Percentiles rank a stretch among this genome's conserved stretches.
Conservation (phyloP, 1,140 invertebrate species). For the Drosophila leontia region DNA sequence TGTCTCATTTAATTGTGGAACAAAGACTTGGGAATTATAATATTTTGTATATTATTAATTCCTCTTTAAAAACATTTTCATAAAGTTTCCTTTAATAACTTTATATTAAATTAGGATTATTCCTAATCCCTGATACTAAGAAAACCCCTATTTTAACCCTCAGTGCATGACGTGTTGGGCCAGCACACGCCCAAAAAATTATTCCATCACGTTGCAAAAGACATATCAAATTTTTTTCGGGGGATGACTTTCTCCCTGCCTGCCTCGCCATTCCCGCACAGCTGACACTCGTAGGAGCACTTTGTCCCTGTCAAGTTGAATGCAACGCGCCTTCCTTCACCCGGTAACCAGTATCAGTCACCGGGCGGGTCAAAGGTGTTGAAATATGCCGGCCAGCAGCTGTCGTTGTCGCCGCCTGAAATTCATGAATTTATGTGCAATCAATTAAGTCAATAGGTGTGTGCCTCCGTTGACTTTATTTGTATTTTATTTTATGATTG, state of each 20-base stretch:
- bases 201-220: slow-evolving; percentile 52
- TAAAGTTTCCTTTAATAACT: accelerated
- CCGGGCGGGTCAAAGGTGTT: slow-evolving; percentile 63
- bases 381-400: slow-evolving; percentile 37
- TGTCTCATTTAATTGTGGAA: not conserved
- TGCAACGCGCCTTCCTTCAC: slow-evolving; percentile 31
- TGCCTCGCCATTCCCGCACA: slow-evolving; percentile 19
- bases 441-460: slow-evolving; percentile 78
- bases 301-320: slow-evolving; percentile 63
- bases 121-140: not conserved
- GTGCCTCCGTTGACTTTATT: slow-evolving; percentile 26
- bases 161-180: slow-evolving; percentile 26
- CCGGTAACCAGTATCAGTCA: slow-evolving; percentile 26
- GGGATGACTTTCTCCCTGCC: slow-evolving; percentile 37
- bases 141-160: not conserved
- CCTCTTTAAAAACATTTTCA: not conserved
- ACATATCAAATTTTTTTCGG: slow-evolving; percentile 65
- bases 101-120: accelerated
- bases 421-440: slow-evolving; percentile 63
- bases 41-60: no score
- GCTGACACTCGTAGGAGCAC: slow-evolving; percentile 52
- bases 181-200: slow-evolving; percentile 68
- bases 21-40: not conserved
- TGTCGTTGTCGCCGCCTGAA: slow-evolving; percentile 27
- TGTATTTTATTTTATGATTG: slow-evolving; percentile 23